phyloP scores from a whole-genome alignment of 1,140 invertebrate genomes.

The Rhagoletis zephyria region DNA sequence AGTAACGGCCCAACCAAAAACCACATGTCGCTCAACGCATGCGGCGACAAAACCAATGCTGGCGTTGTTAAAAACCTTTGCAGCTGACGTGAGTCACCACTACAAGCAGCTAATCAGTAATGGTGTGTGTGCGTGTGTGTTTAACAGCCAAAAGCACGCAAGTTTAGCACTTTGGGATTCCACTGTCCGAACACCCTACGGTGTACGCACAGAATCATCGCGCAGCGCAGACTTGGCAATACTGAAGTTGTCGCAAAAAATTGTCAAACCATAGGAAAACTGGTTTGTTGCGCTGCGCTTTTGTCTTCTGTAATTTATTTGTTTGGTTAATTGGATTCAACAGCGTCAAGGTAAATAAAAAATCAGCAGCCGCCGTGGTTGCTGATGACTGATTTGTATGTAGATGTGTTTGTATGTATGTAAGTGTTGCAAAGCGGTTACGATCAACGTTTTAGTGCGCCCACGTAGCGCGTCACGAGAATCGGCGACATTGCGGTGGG shows the following conservation, averaged over 20 bases:
- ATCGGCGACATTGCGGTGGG: too few relatives aligned
- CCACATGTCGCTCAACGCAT: not conserved
- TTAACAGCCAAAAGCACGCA: too few relatives aligned
- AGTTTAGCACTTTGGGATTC: too few relatives aligned
- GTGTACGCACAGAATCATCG: not conserved
- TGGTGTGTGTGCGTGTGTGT: not conserved
- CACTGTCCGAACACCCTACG: too few relatives aligned
- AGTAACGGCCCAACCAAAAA: not conserved
- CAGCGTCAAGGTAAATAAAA: constrained; percentile 38
- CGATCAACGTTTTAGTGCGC: too few relatives aligned
- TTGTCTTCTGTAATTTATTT: constrained; percentile 52
- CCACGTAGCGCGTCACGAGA: too few relatives aligned
- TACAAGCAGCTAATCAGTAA: not conserved
- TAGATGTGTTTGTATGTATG: too few relatives aligned
- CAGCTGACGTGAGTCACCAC: constrained; percentile 6
- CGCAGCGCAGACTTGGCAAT: not conserved
- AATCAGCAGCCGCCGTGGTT: not conserved
- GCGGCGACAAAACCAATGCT: not conserved
- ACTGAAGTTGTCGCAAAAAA: not conserved
- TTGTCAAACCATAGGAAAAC: constrained; percentile 36
- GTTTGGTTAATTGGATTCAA: constrained; percentile 52
- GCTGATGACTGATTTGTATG: not conserved
- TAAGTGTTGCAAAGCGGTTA: too few relatives aligned
- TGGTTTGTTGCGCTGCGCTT: not conserved
- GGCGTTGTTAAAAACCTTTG: not conserved